A percentile compares a stretch with the other conserved stretches of the same genome.
Conservation (phyloP, 2,797 vertebrate species). For the Arnoldichthys spilopterus region DNA sequence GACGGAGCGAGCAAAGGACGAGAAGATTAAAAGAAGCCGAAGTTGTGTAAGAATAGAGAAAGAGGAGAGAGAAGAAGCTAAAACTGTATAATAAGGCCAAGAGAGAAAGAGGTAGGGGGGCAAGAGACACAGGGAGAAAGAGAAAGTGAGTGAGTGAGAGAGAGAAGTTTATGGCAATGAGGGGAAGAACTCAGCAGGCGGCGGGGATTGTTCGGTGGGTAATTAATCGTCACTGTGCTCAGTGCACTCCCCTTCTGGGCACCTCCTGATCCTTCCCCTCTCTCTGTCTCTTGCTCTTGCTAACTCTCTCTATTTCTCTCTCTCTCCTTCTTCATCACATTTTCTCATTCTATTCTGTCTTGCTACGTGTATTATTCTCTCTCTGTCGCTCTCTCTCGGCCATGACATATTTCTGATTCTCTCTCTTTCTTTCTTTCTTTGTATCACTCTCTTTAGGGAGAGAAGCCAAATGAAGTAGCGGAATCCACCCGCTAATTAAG, state of each 20-base stretch:
- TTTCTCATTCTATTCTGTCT: slow-evolving; percentile 17
- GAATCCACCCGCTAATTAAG: slow-evolving; percentile 44
- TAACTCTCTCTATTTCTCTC: slow-evolving; percentile 34
- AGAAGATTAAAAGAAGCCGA: background rate
- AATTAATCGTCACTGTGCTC: slow-evolving; percentile 64
- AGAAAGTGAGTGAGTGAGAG: background rate
- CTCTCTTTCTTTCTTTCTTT: background rate
- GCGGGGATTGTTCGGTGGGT: slow-evolving; percentile 61
- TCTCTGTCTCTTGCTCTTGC: slow-evolving; percentile 32
- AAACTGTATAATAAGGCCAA: background rate
- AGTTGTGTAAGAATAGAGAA: slow-evolving; percentile 21
- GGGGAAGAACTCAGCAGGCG: slow-evolving; percentile 50
- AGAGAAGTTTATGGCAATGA: slow-evolving; percentile 13
- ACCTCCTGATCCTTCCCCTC: slow-evolving; percentile 49
- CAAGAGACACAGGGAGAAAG: background rate
- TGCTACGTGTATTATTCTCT: background rate
- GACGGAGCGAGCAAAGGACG: background rate
- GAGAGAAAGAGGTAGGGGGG: background rate
- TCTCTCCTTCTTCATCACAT: slow-evolving; percentile 25
- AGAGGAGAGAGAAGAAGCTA: background rate
- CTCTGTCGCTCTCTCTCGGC: background rate
- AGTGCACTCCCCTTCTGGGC: slow-evolving; percentile 36
- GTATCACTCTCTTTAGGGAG: slow-evolving; percentile 2
- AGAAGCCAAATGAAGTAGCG: slow-evolving; percentile 25
- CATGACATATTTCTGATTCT: no score